Evolutionary conservation across 2,888 invertebrate species (phyloP), one percentile per base, ranked within the genome.

Genomic region (Lordiphosa fenestrarum): DNA sequence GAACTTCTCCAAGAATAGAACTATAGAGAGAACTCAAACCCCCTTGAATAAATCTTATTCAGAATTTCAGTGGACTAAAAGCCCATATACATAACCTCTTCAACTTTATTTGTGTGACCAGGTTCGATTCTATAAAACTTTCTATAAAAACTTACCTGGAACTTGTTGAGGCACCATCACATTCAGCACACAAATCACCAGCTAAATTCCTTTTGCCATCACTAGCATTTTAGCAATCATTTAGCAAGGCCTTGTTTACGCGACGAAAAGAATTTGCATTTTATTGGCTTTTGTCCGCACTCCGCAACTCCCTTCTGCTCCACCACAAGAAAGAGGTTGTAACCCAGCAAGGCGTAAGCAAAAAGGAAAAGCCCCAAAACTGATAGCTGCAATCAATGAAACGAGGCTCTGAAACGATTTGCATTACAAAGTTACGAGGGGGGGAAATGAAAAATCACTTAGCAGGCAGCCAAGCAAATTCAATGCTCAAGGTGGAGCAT

Each of bases 251-350:
- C 72, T 66, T 72, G 71, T 66, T 70, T 68, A 66, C 60, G 68
- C 62, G 65, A 47, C 52, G 44, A 33, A 65, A 69, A 59, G 57
- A 81, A 81, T 78, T 78, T 78, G 81, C 77, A 78, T 78, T 78
- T 78, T 78, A 78, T 78, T 78, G 77, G 74, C 61, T 69, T 62
- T 56, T 44, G 15, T 23, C 30, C 30, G 15, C 25, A 6, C 6
- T 25, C 25, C 25, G 3, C 19, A 19, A 19, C 25, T 25, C 30
- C 9, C 30, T 30, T 9, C 30, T 9, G 9, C 30, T 53, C 35
- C 54, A 49, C 15, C 44, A 42, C 42, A 30, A 30, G 41, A 19
- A 47, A 47, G 61, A 53, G 52, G 19, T 66, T 52, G 56, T 50
- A 56, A 42, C 19, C 35, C 30, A 37, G 35, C 35, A 49, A 40